These are phyloP conservation scores for Macroglossus sobrinus DNA, from an alignment of 2,113 vertebrate genomes.

Conservation along the genomic window DNA sequence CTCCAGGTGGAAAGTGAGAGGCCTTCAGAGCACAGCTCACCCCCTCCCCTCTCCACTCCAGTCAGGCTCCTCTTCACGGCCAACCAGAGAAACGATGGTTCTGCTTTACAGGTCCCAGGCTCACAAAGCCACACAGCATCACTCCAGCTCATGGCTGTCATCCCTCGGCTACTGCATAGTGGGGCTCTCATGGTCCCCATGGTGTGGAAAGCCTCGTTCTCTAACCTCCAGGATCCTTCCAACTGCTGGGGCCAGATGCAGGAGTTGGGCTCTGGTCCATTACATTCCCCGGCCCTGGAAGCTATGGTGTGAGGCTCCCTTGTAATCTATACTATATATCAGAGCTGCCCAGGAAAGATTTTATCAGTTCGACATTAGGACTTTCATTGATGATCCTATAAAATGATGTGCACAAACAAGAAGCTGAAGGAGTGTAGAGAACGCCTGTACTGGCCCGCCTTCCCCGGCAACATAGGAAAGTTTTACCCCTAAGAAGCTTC, in stretches of 20 bases:
- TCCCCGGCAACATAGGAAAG: neutral
- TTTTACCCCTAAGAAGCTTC: neutral
- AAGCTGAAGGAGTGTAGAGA: neutral
- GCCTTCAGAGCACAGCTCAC: neutral
- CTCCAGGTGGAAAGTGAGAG: fast-evolving
- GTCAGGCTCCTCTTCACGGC: neutral
- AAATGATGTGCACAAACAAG: neutral
- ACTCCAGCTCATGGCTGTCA: neutral
- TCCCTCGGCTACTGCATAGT: neutral
- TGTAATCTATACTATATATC: neutral
- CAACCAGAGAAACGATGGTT: neutral
- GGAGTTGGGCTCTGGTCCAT: neutral
- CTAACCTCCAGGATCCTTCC: neutral
- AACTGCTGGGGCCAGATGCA: neutral
- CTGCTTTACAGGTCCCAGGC: neutral
- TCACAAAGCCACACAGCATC: neutral
- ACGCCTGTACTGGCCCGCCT: neutral
- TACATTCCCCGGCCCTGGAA: neutral
- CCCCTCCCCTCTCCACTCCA: neutral
- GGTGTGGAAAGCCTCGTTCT: neutral
- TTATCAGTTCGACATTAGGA: neutral
- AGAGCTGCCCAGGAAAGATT: neutral
- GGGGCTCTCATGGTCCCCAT: neutral
- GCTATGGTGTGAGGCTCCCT: neutral
- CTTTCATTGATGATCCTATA: neutral